Conservation (phyloP, 2,888 invertebrate genomes). For the Petrolisthes manimaculis region DNA sequence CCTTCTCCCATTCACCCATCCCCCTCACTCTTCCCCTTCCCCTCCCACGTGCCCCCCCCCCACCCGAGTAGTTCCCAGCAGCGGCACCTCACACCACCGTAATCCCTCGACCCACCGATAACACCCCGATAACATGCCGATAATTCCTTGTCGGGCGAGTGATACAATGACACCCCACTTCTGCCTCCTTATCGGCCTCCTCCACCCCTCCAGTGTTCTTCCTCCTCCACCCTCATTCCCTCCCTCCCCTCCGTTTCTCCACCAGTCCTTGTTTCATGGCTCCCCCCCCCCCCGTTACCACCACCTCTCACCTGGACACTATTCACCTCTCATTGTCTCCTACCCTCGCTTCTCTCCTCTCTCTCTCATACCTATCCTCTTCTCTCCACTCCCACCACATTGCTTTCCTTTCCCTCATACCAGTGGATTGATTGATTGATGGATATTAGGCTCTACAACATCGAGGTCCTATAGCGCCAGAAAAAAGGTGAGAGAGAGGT, state of each 20-base stretch:
- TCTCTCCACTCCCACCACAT: background rate
- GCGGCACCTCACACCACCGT: background rate
- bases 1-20: too few relatives aligned
- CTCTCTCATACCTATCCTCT: background rate
- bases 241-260: background rate
- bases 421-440: too few relatives aligned
- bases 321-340: background rate
- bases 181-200: background rate
- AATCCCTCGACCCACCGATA: background rate
- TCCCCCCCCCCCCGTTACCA: too few relatives aligned
- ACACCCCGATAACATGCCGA: constrained; percentile 15
- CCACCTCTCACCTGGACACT: background rate
- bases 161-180: constrained; percentile 18
- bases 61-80: background rate
- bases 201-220: background rate
- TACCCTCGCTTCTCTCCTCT: constrained; percentile 9
- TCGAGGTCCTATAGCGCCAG: too few relatives aligned
- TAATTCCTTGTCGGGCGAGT: constrained; percentile 13
- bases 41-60: too few relatives aligned
- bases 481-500: too few relatives aligned
- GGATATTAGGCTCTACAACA: too few relatives aligned
- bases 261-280: too few relatives aligned
- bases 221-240: background rate
- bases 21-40: too few relatives aligned
- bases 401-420: too few relatives aligned